Evolutionary conservation across 2,113 vertebrate genomes (phyloP).

Genomic region (Platysternon megacephalum): DNA sequence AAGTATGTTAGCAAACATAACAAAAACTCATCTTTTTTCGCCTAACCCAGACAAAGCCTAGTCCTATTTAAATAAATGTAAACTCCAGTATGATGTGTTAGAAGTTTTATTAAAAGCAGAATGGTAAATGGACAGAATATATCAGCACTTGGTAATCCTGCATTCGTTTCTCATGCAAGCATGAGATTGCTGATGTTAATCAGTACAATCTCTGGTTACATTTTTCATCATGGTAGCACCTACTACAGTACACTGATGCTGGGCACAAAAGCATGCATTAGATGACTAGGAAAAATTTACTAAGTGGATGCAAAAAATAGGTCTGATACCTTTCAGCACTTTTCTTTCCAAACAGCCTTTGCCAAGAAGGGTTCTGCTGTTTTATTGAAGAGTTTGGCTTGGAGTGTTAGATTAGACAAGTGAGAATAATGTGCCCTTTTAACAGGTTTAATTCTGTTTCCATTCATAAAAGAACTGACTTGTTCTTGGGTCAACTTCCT

Average conservation of each 20-base stretch:
- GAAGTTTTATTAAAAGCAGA: not conserved
- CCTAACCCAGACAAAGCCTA: not conserved
- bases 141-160: not conserved
- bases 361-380: not conserved
- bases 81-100: not conserved
- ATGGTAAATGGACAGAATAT: not conserved
- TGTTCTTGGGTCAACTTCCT: not conserved
- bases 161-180: not conserved
- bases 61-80: conserved; percentile 26
- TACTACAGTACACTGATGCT: not conserved
- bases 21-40: conserved; percentile 16
- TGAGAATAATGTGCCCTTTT: not conserved
- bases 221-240: not conserved
- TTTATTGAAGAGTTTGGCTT: not conserved
- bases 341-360: not conserved
- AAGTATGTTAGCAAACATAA: conserved; percentile 2
- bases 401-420: not conserved
- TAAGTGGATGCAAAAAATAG: not conserved
- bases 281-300: not conserved
- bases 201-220: not conserved
- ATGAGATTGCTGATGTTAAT: not conserved
- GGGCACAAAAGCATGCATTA: not conserved
- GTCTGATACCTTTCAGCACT: not conserved
- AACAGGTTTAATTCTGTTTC: conserved; percentile 33
- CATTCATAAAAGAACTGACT: not conserved